These are phyloP conservation scores for Corythaeola cristata DNA, from an alignment of 2,113 vertebrate species.

Conservation along the genomic window DNA sequence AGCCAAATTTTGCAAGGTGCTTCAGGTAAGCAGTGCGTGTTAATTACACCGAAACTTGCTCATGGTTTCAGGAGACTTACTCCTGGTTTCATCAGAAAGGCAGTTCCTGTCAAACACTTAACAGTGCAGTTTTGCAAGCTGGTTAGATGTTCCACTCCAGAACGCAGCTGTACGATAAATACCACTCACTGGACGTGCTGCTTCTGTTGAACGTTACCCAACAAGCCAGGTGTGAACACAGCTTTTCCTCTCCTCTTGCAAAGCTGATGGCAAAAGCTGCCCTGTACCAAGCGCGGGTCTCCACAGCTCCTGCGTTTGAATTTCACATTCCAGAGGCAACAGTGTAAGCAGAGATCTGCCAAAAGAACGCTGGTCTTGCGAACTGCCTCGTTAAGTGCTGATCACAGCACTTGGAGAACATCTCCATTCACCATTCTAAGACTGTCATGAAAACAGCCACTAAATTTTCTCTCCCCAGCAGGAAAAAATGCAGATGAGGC, in stretches of 20 bases:
- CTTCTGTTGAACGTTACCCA: not conserved
- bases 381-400: not conserved
- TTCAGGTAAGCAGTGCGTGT: not conserved
- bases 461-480: not conserved
- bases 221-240: not conserved
- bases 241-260: not conserved
- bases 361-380: rapidly evolving
- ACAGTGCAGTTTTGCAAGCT: not conserved
- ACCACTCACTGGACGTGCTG: rapidly evolving
- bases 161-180: rapidly evolving
- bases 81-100: not conserved
- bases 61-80: not conserved
- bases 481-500: not conserved
- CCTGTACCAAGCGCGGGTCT: not conserved
- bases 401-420: not conserved
- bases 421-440: not conserved
- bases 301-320: rapidly evolving
- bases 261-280: not conserved
- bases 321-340: not conserved
- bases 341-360: not conserved
- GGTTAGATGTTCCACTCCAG: not conserved
- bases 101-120: not conserved
- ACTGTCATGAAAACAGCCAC: no score
- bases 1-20: not conserved
- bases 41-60: not conserved